Evolutionary conservation across 2,113 vertebrate genomes (phyloP), one percentile per base, ranked within the genome.

Genomic region (Misgurnus anguillicaudatus): DNA sequence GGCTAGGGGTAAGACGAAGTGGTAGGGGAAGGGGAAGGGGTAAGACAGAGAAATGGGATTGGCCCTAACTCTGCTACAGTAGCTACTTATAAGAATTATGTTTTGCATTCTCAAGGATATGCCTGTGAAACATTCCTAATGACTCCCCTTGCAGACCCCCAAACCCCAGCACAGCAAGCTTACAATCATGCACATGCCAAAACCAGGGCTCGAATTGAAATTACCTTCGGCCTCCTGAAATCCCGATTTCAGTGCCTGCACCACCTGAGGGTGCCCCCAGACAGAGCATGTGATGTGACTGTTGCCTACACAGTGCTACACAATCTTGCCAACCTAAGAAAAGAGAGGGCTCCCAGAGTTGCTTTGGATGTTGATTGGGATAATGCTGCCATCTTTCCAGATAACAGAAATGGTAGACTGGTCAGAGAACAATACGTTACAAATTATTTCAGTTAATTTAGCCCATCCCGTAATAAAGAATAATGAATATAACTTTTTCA

Each of bases 151-250:
- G 4, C 48, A 51, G 48, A 51, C 48, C 48, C 48, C 48, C 48
- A 51, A 51, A 51, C 48, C 48, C 48, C 48, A 51, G 48, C 11
- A 51, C 48, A 51, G 48, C 48, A 51, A 14, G 48, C 48, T 51
- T 51, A 51, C 48, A 51, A 51, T 3, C 13, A 51, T 51, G 48
- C 64, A 31, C 53, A 77, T 63, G 51, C 38, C 31, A 77, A 21
- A 48, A 77, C 75, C 17, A 78, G 76, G 76, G 64, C 65, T 57
- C 14, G 45, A 42, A 71, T 72, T 70, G 31, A 63, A 69, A 71
- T 79, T 42, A 63, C 57, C 53, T 63, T 79, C 24, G 63, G 63
- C 31, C 75, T 55, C 17, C 45, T 68, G 41, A 77, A 77, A 77
- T 77, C 75, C 4, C 5, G 42, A 45, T 45, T 45, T 45, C 42